A percentile compares a stretch with the other conserved stretches of the same genome.
phyloP scores from a whole-genome alignment of 2,797 vertebrate genomes.

The Percopsis omiscomaycus region DNA sequence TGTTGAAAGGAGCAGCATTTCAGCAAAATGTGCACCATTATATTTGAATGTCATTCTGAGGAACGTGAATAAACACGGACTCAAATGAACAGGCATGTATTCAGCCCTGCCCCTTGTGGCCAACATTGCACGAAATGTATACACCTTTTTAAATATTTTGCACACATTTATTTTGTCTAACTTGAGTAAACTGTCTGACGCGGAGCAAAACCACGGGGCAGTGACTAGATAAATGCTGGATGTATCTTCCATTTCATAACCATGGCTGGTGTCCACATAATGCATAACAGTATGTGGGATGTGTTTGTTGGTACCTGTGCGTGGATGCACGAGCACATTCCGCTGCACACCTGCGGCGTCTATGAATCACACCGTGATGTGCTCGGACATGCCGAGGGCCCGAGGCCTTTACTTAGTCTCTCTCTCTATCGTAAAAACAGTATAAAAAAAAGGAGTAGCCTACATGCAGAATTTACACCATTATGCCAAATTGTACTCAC shows the following conservation, averaged over 20 bases:
- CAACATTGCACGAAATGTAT: too few relatives aligned
- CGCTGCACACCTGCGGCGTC: constrained; percentile 24
- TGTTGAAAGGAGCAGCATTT: too few relatives aligned
- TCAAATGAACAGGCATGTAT: too few relatives aligned
- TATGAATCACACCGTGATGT: constrained; percentile 38
- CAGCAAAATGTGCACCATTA: too few relatives aligned
- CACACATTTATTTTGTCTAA: too few relatives aligned
- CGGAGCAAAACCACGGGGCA: neutral
- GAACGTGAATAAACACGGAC: too few relatives aligned
- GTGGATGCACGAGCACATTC: constrained; percentile 21
- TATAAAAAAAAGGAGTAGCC: neutral
- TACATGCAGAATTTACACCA: constrained; percentile 37
- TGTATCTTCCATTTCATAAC: neutral
- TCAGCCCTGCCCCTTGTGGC: too few relatives aligned
- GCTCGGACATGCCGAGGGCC: constrained; percentile 40
- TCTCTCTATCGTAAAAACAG: constrained; percentile 20
- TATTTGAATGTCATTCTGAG: too few relatives aligned
- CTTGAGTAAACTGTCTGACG: too few relatives aligned
- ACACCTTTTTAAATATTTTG: too few relatives aligned
- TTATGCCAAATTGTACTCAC: constrained; percentile 37
- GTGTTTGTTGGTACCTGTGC: constrained; percentile 24
- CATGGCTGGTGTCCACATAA: constrained; percentile 17
- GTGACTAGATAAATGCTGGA: neutral
- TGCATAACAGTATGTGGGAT: constrained; percentile 20
- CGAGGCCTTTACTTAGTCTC: constrained; percentile 9